A percentile compares a stretch with the other conserved stretches of the same genome.
These are phyloP conservation scores for Zoanthus sansibaricus DNA, from an alignment of 92 coral and sea anemone species.

Conservation along the genomic window DNA sequence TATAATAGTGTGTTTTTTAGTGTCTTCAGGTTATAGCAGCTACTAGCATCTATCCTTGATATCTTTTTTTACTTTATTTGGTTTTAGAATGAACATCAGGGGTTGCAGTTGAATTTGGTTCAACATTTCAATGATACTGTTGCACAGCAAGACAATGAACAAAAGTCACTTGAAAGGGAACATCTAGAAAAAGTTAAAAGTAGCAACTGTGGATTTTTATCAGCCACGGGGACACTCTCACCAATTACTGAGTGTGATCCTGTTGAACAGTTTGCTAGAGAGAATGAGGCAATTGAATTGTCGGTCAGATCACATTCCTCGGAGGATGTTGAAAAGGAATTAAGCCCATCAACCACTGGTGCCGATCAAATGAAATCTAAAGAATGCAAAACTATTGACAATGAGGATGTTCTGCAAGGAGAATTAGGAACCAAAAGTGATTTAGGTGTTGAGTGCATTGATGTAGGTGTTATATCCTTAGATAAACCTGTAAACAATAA, in stretches of 20 bases:
- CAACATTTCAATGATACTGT: conserved; percentile 26
- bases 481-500: conserved; percentile 51
- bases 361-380: not conserved
- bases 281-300: not conserved
- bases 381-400: not conserved
- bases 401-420: not conserved
- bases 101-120: conserved; percentile 18
- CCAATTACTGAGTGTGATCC: conserved; percentile 43
- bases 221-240: conserved; percentile 24
- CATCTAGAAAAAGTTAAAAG: conserved; percentile 1
- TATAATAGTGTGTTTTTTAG: too few species aligned
- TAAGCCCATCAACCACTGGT: not conserved
- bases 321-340: not conserved
- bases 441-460: not conserved
- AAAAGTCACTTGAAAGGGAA: conserved; percentile 10
- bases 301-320: not conserved
- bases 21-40: too few species aligned
- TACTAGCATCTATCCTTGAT: too few species aligned
- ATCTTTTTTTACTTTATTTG: too few species aligned
- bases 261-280: conserved; percentile 16
- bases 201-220: not conserved
- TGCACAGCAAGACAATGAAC: not conserved
- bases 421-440: not conserved
- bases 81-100: not conserved
- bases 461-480: conserved; percentile 8